Base-by-base conservation (phyloP, 64 coral and sea anemone species). In the Montipora cactus region DNA sequence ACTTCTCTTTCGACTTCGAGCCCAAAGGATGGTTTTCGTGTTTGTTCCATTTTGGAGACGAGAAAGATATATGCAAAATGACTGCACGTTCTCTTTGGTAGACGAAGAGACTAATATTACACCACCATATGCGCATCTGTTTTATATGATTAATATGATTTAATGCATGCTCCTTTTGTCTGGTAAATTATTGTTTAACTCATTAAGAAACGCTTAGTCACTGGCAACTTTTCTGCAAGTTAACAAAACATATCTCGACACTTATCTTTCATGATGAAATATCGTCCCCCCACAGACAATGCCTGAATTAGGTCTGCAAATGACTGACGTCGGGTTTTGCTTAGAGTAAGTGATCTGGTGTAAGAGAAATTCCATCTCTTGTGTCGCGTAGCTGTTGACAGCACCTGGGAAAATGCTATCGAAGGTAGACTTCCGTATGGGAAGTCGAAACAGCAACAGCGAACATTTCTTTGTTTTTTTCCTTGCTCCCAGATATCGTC, bases 121-220 rank as follows among this genome's bases (percentile, higher is more conserved):
- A 16, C 18, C 76, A n/a, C 3, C 7, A 19, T 49, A 49, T 48
- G 15, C 47, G 12, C 47, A 7, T 16, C 11, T 61, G 7, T 71
- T 86, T n/a, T 71, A 84, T 49, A 72, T 86, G 66, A 67, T 70
- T 86, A 71, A 23, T 57, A 11, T 11, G 7, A 6, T 57, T 57
- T 57, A 57, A 49, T 47, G 64, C 44, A 50, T 44, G 82, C 3
- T 23, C 82, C 82, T 86, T 68, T 86, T 86, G 82, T 86, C 10
- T 86, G 62, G 66, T 50, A 72, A 71, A 72, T 71, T 70, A 72
- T 66, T 86, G 58, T 47, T 47, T 46, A 3, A 48, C 46, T 44
- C 82, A 86, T 82, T 82, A 51, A 49, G 18, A 79, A 61, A 72
- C 47, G 82, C 82, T 4, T 86, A 48, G 82, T 86, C n/a, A 50